Percentiles rank a stretch among this genome's conserved stretches.
Conservation (phyloP, 2,113 vertebrate genomes). For the Podiceps cristatus region DNA sequence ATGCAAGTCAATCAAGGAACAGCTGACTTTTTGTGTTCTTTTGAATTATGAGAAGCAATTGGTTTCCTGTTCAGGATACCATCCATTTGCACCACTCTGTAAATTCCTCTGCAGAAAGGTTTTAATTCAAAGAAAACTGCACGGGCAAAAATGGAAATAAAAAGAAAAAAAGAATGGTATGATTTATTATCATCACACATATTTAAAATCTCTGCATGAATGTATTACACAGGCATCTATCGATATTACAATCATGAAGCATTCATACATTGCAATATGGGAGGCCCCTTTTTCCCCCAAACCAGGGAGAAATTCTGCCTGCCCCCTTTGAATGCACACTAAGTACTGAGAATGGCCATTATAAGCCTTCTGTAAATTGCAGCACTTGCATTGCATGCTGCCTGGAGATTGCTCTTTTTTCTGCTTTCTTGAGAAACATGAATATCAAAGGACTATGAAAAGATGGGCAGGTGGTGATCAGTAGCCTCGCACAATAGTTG, state of each 20-base stretch:
- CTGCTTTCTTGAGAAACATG: neutral
- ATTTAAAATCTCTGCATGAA: neutral
- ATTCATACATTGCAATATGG: neutral
- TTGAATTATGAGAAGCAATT: neutral
- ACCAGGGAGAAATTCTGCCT: neutral
- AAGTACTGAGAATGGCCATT: neutral
- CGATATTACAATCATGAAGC: neutral
- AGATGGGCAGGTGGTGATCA: neutral
- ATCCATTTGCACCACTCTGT: neutral
- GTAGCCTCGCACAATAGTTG: neutral
- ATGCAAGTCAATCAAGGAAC: neutral
- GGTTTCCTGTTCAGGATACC: neutral
- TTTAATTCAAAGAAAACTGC: neutral
- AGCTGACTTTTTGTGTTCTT: neutral
- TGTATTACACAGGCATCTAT: neutral
- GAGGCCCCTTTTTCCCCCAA: neutral
- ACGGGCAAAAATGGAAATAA: neutral
- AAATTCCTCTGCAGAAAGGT: neutral
- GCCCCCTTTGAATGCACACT: accelerated
- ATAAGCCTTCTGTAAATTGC: neutral
- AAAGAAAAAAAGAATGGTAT: neutral
- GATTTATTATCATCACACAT: neutral
- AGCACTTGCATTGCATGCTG: neutral
- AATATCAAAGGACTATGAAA: neutral
- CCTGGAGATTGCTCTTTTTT: neutral